These are phyloP conservation scores for Maniola jurtina DNA, from an alignment of 1,140 invertebrate genomes.

Conservation along the genomic window DNA sequence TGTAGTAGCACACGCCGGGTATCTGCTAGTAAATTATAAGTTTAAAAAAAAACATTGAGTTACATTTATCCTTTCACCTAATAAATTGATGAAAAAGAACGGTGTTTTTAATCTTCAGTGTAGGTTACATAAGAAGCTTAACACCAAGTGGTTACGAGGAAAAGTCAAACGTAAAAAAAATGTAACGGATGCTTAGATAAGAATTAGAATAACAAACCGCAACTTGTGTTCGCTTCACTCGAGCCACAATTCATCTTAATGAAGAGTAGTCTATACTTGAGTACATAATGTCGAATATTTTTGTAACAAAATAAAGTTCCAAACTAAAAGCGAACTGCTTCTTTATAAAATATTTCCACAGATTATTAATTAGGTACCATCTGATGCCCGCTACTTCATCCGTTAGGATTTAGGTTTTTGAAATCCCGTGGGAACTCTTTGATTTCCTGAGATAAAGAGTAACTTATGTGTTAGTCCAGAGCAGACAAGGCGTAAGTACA, in stretches of 20 bases:
- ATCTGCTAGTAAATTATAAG: too few relatives aligned
- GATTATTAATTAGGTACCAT: too few relatives aligned
- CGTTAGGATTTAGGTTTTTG: too few relatives aligned
- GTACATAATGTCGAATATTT: conserved; percentile 13
- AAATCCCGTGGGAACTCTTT: too few relatives aligned
- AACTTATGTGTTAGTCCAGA: too few relatives aligned
- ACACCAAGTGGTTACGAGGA: conserved; percentile 5
- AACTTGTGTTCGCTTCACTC: neutral
- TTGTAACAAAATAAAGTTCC: neutral
- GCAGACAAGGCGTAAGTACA: too few relatives aligned
- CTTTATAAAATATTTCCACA: too few relatives aligned
- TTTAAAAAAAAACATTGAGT: neutral
- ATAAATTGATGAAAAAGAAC: neutral
- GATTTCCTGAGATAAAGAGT: too few relatives aligned
- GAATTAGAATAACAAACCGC: conserved; percentile 12
- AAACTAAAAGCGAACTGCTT: too few relatives aligned
- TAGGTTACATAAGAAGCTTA: conserved; percentile 6
- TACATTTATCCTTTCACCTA: neutral
- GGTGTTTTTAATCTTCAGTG: neutral
- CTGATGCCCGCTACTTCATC: too few relatives aligned
- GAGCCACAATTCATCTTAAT: neutral
- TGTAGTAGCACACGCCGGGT: too few relatives aligned
- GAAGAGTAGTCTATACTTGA: neutral
- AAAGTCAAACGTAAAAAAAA: conserved; percentile 17
- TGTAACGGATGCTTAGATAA: conserved; percentile 20